phyloP scores from a whole-genome alignment of 2,113 vertebrate genomes.

The Pagrus major region DNA sequence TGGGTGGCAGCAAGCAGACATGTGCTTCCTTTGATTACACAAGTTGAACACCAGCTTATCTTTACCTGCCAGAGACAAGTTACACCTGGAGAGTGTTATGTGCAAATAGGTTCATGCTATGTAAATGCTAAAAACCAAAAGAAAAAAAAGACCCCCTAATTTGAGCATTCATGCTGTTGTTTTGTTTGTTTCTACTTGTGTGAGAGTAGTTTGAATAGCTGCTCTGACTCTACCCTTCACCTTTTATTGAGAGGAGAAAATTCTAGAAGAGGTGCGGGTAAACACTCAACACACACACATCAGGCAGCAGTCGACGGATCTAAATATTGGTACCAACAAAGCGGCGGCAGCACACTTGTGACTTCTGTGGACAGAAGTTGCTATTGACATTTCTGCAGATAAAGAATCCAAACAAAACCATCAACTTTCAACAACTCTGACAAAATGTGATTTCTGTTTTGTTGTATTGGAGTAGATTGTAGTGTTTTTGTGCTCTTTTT shows the following conservation, averaged over 20 bases:
- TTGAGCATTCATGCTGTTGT: background rate
- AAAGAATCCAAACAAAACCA: slow-evolving; percentile 50
- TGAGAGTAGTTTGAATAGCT: slow-evolving; percentile 38
- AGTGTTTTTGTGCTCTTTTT: slow-evolving; percentile 13
- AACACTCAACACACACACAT: slow-evolving; percentile 35
- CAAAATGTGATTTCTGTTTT: slow-evolving; percentile 22
- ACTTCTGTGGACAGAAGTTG: slow-evolving; percentile 31
- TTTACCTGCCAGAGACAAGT: background rate
- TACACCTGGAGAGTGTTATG: background rate
- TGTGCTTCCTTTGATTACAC: slow-evolving; percentile 8
- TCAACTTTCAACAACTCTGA: slow-evolving; percentile 33
- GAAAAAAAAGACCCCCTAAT: background rate
- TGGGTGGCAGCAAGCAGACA: background rate
- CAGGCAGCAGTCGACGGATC: slow-evolving; percentile 47
- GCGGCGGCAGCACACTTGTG: slow-evolving; percentile 14
- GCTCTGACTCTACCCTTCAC: slow-evolving; percentile 21
- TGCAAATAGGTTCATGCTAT: background rate
- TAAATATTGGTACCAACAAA: slow-evolving; percentile 44
- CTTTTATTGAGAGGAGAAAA: slow-evolving; percentile 30
- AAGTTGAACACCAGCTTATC: background rate
- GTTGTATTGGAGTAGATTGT: slow-evolving; percentile 27
- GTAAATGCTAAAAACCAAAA: too few species aligned
- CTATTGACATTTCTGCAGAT: slow-evolving; percentile 69
- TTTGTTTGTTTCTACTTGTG: slow-evolving; percentile 45
- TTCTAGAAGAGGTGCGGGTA: slow-evolving; percentile 32